Evolutionary conservation across 2,888 invertebrate species (phyloP).

Genomic region (Dasysyrphus albostriatus): DNA sequence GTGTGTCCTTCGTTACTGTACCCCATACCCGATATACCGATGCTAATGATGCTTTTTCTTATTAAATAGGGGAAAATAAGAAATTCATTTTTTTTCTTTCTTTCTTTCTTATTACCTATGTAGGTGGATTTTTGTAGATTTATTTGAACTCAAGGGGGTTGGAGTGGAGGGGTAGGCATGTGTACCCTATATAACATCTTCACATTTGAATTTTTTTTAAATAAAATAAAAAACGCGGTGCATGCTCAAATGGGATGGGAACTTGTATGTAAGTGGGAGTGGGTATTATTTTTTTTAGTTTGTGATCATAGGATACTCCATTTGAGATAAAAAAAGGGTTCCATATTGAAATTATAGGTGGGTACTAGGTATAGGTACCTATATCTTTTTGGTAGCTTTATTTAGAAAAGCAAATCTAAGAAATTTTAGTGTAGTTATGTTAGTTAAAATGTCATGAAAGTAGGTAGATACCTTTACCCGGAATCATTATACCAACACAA

Average conservation of each 20-base stretch:
- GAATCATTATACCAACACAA: no score
- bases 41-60: slow-evolving; percentile 72
- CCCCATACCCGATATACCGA: slow-evolving; percentile 35
- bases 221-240: neutral
- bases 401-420: no score
- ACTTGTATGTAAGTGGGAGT: neutral
- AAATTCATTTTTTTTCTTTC: slow-evolving; percentile 33
- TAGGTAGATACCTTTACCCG: no score
- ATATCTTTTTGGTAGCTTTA: no score
- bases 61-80: slow-evolving; percentile 69
- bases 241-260: neutral
- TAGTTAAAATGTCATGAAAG: no score
- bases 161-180: neutral
- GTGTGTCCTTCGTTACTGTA: no score
- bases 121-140: slow-evolving; percentile 11
- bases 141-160: neutral
- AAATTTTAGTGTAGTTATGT: no score
- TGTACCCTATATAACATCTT: slow-evolving; percentile 4
- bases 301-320: neutral
- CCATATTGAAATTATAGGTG: neutral
- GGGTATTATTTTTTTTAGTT: neutral
- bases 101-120: slow-evolving; percentile 2
- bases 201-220: neutral
- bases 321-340: neutral
- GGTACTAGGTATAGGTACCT: no score